A percentile compares a stretch with the other conserved stretches of the same genome.
phyloP scores from a whole-genome alignment of 2,888 invertebrate species.

The Tipula confusa region DNA sequence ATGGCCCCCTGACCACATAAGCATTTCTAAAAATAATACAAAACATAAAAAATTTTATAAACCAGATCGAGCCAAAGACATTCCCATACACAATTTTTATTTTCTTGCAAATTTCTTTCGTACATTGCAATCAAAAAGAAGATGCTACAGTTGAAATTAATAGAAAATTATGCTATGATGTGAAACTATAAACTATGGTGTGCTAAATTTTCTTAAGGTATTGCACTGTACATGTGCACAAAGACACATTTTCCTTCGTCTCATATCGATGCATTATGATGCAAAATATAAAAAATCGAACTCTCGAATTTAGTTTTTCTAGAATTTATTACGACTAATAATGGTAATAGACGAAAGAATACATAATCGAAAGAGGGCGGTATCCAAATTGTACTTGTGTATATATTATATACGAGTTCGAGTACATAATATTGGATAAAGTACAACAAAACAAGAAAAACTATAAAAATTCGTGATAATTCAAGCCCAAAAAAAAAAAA shows the following conservation, averaged over 20 bases:
- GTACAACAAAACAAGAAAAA: neutral
- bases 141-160: conserved; percentile 20
- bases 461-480: conserved; percentile 1
- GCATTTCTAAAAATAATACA: neutral
- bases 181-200: neutral
- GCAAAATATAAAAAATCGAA: neutral
- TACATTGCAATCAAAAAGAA: neutral
- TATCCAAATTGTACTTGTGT: neutral
- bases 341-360: neutral
- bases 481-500: neutral
- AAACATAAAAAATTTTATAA: neutral
- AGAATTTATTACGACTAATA: conserved; percentile 5
- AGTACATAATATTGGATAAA: neutral
- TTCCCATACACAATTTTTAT: neutral
- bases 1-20: no score
- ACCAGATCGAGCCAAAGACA: neutral
- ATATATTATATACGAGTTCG: neutral
- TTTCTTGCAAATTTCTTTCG: neutral
- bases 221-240: conserved; percentile 15
- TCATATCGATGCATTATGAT: neutral
- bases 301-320: conserved; percentile 17
- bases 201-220: neutral
- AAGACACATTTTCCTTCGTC: neutral
- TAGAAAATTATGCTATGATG: neutral
- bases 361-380: conserved; percentile 9